Evolutionary conservation across 2,888 invertebrate species (phyloP).

Genomic region (Callyntrura guangdongensis): DNA sequence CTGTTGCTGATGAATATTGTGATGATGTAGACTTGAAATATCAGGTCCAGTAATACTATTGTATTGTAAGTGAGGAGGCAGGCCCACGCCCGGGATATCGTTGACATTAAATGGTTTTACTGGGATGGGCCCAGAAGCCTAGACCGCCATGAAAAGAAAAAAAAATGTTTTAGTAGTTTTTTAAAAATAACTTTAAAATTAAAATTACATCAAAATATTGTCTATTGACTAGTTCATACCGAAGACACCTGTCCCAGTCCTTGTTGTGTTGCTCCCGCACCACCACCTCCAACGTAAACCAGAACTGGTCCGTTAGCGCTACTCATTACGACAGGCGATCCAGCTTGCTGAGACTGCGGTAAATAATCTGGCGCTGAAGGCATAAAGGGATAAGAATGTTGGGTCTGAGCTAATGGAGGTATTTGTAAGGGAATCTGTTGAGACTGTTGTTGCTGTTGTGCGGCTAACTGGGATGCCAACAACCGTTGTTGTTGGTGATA

Average conservation of each 20-base stretch:
- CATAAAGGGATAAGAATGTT: not conserved
- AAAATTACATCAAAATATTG: not conserved
- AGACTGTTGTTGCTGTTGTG: conserved; percentile 43
- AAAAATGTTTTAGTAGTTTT: not conserved
- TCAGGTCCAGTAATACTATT: conserved; percentile 44
- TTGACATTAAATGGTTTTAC: conserved; percentile 26
- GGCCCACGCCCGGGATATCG: not conserved
- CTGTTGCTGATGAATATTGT: conserved; percentile 25
- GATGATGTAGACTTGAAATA: not conserved
- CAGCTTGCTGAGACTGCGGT: not conserved
- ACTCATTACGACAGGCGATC: conserved; percentile 4
- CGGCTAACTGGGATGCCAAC: conserved; percentile 10
- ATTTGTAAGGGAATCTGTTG: conserved; percentile 19
- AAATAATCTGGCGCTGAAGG: conserved; percentile 16
- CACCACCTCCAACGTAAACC: not conserved
- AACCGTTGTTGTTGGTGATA: conserved; percentile 7
- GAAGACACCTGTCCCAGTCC: conserved; percentile 20
- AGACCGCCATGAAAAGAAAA: not conserved
- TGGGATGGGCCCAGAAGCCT: conserved; percentile 34
- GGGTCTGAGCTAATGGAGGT: not conserved
- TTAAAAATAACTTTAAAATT: too few species aligned
- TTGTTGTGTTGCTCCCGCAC: not conserved
- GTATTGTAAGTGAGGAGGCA: conserved; percentile 9
- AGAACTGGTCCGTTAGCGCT: conserved; percentile 14
- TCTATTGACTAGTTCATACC: not conserved